Base-by-base conservation (phyloP, 37 sponge, comb jelly and placozoan genomes). In the Halichondria panicea region DNA sequence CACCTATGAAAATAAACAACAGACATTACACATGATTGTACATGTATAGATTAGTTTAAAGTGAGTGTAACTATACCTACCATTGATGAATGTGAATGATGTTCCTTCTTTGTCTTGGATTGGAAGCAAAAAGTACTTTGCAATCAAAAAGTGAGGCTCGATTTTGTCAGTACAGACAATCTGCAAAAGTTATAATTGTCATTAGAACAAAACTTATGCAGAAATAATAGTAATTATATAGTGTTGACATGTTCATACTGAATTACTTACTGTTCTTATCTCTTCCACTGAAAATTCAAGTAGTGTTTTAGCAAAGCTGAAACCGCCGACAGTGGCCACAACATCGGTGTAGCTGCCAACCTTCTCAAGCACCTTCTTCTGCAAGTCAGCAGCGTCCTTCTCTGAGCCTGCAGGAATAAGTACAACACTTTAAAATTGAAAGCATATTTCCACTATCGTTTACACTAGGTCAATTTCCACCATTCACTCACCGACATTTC, bases 311-410 rank as follows among this genome's bases (percentile, higher is more conserved):
- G 60, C 62, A 63, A 12, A 22, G 30, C 52, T 62, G 13, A 15
- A 56, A 7, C 7, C 40, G 13, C 76, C 76, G 8, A 75, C 62
- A 11, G 46, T 37, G 35, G 76, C 44, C 25, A 75, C 76, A 32
- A 75, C 63, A 41, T 75, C 76, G 0, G 76, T 75, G 27, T 62
- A 43, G 0, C 21, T 41, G 18, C 76, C 76, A 8, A 35, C 63
- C 33, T 75, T 75, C 12, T 32, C 71, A 25, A 71, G 38, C 0
- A 75, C 34, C 22, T 32, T 28, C 21, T 58, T 43, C 34, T 25
- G 22, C 21, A 75, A 48, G 4, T 61, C 53, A 2, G 63, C 76
- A 62, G 76, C 76, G 21, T 61, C 42, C 33, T 75, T 32, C 19
- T 59, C 62, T 8, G 75, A 74, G 19, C 31, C 76, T 75, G 48